Conservation (phyloP, 1,140 invertebrate genomes). For the Papilio polytes region DNA sequence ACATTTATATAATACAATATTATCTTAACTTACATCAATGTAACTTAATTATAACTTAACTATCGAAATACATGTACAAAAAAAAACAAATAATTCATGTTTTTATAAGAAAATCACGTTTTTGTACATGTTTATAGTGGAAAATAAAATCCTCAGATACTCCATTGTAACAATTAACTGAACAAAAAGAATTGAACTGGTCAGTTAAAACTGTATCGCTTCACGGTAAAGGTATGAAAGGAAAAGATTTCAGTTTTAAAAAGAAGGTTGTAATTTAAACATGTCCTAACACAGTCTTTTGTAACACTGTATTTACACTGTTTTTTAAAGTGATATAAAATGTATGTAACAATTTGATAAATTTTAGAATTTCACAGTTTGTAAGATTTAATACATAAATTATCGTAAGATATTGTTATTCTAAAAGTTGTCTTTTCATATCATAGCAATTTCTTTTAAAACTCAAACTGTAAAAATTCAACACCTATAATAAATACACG, state of each 20-base stretch:
- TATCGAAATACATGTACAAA: not conserved
- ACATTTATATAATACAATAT: not conserved
- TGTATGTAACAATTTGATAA: not conserved
- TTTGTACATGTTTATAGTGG: too few species aligned
- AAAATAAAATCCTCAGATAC: too few species aligned
- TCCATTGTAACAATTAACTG: too few species aligned
- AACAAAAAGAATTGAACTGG: too few species aligned
- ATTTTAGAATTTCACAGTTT: conserved; percentile 28
- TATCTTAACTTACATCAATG: not conserved
- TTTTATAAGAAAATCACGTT: too few species aligned
- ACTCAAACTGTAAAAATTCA: conserved; percentile 38
- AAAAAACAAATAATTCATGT: too few species aligned
- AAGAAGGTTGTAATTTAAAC: not conserved
- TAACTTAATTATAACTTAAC: too few species aligned
- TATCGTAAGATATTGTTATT: not conserved
- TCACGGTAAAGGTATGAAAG: not conserved
- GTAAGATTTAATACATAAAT: not conserved
- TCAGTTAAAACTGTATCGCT: too few species aligned
- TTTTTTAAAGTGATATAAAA: not conserved
- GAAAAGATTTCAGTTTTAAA: not conserved
- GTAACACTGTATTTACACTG: not conserved
- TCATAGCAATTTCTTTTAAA: not conserved
- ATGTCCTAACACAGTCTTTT: too few species aligned
- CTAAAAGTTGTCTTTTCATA: not conserved
- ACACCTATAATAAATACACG: conserved; percentile 32